Conservation (phyloP, 2,888 invertebrate species). For the Phymatocera aterrima region DNA sequence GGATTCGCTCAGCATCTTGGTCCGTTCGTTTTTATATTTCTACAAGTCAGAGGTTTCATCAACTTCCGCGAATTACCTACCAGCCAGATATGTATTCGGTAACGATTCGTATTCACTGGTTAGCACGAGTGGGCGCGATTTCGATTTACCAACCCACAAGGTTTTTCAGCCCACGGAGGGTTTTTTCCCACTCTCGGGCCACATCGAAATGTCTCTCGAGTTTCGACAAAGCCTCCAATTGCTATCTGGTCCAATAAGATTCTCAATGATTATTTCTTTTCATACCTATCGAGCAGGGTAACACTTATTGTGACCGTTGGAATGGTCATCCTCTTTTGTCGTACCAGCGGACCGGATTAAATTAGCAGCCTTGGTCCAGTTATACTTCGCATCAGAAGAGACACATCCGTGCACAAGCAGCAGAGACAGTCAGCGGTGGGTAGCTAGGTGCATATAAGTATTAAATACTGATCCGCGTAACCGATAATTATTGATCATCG, state of each 20-base stretch:
- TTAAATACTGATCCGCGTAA: constrained; percentile 4
- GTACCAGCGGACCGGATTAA: not conserved
- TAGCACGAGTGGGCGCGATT: not conserved
- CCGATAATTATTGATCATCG: not conserved
- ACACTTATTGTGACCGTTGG: not conserved
- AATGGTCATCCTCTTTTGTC: not conserved
- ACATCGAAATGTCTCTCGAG: not conserved
- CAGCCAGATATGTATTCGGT: not conserved
- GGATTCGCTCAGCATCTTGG: too few species aligned
- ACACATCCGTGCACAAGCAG: constrained; percentile 6
- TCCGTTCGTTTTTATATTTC: too few species aligned
- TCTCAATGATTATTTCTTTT: too few species aligned
- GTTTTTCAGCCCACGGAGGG: not conserved
- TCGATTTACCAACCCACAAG: not conserved
- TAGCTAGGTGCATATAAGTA: too few species aligned
- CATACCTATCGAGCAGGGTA: not conserved
- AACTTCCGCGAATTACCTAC: not conserved
- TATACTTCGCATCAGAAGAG: constrained; percentile 2
- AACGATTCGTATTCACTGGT: not conserved
- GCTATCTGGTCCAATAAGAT: too few species aligned
- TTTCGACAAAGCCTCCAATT: not conserved
- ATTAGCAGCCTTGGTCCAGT: constrained; percentile 7
- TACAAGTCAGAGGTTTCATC: too few species aligned
- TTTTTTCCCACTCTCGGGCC: not conserved
- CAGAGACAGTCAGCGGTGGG: too few species aligned